A percentile compares a stretch with the other conserved stretches of the same genome.
These are phyloP conservation scores for Euphonia xanthogaster DNA, from an alignment of 2,797 vertebrate species.

Conservation along the genomic window DNA sequence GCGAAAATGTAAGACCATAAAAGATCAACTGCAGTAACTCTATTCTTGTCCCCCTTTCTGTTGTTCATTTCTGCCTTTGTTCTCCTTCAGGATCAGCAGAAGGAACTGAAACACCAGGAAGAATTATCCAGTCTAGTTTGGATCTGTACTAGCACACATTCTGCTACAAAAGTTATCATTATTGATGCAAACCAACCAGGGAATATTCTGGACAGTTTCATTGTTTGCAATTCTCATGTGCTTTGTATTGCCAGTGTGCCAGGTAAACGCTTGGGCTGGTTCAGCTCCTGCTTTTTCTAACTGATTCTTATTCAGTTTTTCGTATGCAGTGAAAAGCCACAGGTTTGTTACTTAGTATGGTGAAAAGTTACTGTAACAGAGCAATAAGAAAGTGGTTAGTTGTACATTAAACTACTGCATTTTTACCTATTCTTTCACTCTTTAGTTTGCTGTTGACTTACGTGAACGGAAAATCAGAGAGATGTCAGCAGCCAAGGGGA, in stretches of 20 bases:
- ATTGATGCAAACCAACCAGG: constrained; percentile 94
- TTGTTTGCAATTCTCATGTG: constrained; percentile 91
- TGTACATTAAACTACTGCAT: not conserved
- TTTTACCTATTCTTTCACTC: not conserved
- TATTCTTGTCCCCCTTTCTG: not conserved
- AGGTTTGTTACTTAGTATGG: not conserved
- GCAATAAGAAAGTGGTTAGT: not conserved
- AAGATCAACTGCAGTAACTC: not conserved
- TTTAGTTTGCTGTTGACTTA: not conserved
- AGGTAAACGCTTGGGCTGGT: constrained; percentile 73
- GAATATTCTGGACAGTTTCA: constrained; percentile 93
- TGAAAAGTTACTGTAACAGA: not conserved
- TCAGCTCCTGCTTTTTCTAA: not conserved
- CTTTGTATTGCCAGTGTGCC: constrained; percentile 94
- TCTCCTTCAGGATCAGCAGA: constrained; percentile 88
- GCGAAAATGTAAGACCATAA: not conserved
- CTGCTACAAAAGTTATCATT: constrained; percentile 90
- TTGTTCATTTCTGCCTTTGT: constrained; percentile 8
- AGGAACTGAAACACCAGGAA: constrained; percentile 88
- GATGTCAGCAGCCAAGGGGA: not conserved
- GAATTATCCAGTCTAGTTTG: constrained; percentile 94
- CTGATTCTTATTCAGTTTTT: not conserved
- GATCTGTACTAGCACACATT: constrained; percentile 96
- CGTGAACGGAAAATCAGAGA: not conserved
- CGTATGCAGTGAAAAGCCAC: not conserved